Base-by-base conservation (phyloP, 2,888 invertebrate genomes). In the Gibbula magus region DNA sequence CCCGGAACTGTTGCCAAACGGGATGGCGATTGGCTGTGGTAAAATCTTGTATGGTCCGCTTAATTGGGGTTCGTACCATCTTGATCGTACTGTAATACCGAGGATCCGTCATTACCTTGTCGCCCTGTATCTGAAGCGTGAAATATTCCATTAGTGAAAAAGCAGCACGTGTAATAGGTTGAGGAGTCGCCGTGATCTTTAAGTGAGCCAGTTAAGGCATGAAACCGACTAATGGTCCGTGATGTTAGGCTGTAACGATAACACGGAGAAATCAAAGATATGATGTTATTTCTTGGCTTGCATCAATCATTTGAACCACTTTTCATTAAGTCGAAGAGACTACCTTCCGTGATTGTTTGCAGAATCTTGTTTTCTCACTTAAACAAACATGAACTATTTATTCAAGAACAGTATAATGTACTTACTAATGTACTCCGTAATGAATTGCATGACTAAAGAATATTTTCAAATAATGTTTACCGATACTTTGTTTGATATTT, bases 141-240 rank as follows among this genome's bases (percentile, higher is more conserved):
- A 61, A 61, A 61, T 61, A 61, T 61, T 61, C 61, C 61, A 61
- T 61, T 61, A 61, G 61, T 61, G 56, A 61, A 61, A 61, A 29
- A 29, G 18, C n/a, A 61, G 29, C 25, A 29, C 61, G 13, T 61
- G 61, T 61, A 29, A 61, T 61, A 13, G 18, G 25, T 61, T 25
- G 29, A 61, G 29, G 29, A 61, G 29, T 18, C 13, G 7, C 25
- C 61, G 16, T 29, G 29, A 61, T 61, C 61, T 29, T 61, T 25
- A 61, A 61, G 29, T 61, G 61, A 61, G 29, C 4, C 29, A 61
- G 29, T 25, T 29, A 29, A 61, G 61, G 61, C 61, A 29, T 61
- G 61, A 61, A 61, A 61, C 13, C 10, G 25, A 61, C 61, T 29
- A 61, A 61, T 61, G 29, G 29, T 61, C 61, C 61, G 25, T 29